Percentiles rank a stretch among this genome's conserved stretches.
Evolutionary conservation across 2,888 invertebrate genomes (phyloP).

Genomic region (Oxyteleia sp.): DNA sequence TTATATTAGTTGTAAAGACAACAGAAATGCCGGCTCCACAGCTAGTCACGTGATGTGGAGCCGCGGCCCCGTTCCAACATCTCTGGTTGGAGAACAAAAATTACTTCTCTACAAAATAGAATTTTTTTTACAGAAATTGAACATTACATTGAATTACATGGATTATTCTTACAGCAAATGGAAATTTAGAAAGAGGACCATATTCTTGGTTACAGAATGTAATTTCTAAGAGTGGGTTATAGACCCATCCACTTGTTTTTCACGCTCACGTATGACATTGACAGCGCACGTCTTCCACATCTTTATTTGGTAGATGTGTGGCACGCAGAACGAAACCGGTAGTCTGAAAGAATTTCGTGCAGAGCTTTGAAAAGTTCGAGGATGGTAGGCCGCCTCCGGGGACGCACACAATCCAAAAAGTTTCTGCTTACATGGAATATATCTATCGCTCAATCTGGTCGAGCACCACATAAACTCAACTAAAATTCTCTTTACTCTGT

Average conservation of each 20-base stretch:
- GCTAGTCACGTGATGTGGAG: no score
- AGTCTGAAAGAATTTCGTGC: conserved; percentile 56
- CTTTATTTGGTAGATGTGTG: conserved; percentile 36
- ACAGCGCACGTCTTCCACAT: conserved; percentile 18
- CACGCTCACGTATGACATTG: conserved; percentile 39
- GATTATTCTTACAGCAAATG: no score
- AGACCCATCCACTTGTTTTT: conserved; percentile 43
- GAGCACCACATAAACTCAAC: conserved; percentile 33
- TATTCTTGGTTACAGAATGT: no score
- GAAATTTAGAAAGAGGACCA: no score
- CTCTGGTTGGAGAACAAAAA: no score
- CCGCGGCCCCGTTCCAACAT: no score
- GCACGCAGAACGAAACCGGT: neutral
- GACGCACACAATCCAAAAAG: conserved; percentile 53
- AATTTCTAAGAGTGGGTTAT: no score
- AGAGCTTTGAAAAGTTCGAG: conserved; percentile 59
- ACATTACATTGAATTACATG: no score
- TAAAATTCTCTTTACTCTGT: conserved; percentile 40
- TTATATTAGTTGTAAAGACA: no score
- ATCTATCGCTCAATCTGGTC: conserved; percentile 45
- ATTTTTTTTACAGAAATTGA: no score
- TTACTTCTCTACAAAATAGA: no score
- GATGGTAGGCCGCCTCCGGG: conserved; percentile 49
- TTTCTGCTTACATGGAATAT: conserved; percentile 54
- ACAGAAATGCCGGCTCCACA: no score